Percentiles rank a stretch among this genome's conserved stretches.
phyloP scores from a whole-genome alignment of 2,113 vertebrate species.

The Microtus montanus region DNA sequence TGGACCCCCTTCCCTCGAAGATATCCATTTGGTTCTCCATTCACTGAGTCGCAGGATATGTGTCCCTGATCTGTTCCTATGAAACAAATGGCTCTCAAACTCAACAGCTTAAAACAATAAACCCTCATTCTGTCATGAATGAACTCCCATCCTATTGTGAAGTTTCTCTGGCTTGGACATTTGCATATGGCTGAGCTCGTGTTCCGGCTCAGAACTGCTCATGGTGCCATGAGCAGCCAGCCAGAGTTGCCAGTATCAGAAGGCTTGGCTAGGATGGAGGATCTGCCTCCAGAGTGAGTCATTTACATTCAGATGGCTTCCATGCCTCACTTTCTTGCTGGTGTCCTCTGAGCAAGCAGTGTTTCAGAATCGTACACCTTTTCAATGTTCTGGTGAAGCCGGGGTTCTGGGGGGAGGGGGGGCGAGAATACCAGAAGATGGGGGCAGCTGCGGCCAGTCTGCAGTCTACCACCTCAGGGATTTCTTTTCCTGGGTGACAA shows the following conservation, averaged over 20 bases:
- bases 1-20: too few species aligned
- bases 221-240: too few species aligned
- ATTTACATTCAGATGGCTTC: neutral
- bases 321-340: neutral
- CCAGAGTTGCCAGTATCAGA: neutral
- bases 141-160: too few species aligned
- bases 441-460: too few species aligned
- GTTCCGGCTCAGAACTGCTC: neutral
- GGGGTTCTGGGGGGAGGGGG: neutral
- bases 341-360: neutral
- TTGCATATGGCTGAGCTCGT: neutral
- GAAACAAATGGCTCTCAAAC: neutral
- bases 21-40: neutral
- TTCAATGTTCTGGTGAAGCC: too few species aligned
- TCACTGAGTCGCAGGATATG: too few species aligned
- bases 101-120: neutral
- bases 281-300: neutral
- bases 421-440: neutral
- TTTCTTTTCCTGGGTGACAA: neutral
- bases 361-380: neutral
- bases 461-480: neutral
- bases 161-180: neutral
- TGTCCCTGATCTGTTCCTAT: neutral
- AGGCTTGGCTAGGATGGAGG: neutral
- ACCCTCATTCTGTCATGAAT: neutral